Evolutionary conservation across 2,888 invertebrate genomes (phyloP).

Genomic region (Poecilobothrus nobilitatus): DNA sequence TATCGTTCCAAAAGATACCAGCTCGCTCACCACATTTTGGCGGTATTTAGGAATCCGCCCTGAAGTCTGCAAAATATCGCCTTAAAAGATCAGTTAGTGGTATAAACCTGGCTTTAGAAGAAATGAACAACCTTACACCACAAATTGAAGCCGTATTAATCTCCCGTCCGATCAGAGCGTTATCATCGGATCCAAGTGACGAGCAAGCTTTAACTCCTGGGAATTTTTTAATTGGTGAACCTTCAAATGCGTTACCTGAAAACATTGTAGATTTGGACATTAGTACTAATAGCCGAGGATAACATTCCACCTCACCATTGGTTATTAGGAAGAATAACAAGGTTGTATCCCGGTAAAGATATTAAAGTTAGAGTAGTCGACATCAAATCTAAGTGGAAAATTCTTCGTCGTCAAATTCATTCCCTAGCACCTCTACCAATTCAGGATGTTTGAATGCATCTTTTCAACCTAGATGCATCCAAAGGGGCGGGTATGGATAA

Average conservation of each 20-base stretch:
- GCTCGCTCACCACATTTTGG: too few species aligned
- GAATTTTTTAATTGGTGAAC: neutral
- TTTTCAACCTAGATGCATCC: neutral
- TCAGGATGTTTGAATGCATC: neutral
- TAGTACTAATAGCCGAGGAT: neutral
- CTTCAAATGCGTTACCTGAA: neutral
- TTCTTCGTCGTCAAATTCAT: neutral
- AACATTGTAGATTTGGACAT: neutral
- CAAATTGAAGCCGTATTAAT: neutral
- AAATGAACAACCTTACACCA: neutral
- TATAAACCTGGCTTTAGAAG: neutral
- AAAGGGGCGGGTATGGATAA: constrained; percentile 7
- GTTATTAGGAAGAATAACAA: neutral
- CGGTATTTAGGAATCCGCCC: neutral
- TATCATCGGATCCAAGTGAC: neutral
- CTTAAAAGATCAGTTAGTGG: neutral
- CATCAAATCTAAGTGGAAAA: neutral
- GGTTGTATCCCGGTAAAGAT: neutral
- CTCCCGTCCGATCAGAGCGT: neutral
- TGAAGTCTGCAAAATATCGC: neutral
- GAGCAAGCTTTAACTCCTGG: neutral
- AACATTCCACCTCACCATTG: neutral
- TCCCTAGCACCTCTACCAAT: neutral
- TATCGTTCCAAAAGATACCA: constrained; percentile 21
- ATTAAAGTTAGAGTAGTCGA: neutral